Conservation (phyloP, 2,113 vertebrate species). For the Dunckerocampus dactyliophorus region DNA sequence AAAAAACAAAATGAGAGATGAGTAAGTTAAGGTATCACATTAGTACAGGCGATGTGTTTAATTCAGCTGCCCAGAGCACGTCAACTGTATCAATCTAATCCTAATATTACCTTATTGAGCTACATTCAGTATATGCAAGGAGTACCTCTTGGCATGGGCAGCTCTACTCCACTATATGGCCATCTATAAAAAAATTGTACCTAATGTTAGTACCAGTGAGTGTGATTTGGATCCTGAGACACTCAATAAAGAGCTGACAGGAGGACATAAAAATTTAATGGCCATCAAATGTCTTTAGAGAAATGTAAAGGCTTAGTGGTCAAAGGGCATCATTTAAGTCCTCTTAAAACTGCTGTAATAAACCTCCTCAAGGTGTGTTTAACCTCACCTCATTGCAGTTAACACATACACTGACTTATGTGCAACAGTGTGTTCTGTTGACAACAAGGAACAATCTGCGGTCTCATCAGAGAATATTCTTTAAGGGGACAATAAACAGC, state of each 20-base stretch:
- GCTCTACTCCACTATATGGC: no score
- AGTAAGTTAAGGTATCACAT: no score
- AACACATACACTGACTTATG: neutral
- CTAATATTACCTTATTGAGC: no score
- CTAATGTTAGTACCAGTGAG: no score
- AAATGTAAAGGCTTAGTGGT: neutral
- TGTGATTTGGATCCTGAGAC: neutral
- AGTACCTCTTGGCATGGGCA: no score
- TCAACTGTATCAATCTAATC: no score
- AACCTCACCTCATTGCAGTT: neutral
- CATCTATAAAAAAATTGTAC: no score
- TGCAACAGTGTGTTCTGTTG: neutral
- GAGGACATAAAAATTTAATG: neutral
- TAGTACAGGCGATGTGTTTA: no score
- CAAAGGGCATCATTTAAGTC: neutral
- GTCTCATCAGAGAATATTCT: neutral
- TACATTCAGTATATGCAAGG: no score
- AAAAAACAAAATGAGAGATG: no score
- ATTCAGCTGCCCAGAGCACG: no score
- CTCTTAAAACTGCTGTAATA: neutral
- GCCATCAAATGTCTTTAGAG: neutral
- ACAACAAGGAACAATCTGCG: constrained; percentile 1
- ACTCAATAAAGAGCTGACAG: neutral
- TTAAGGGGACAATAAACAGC: constrained; percentile 1
- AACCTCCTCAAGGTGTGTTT: neutral